Base-by-base conservation (phyloP, 2,888 invertebrate species). In the Chrysotoxum bicinctum region DNA sequence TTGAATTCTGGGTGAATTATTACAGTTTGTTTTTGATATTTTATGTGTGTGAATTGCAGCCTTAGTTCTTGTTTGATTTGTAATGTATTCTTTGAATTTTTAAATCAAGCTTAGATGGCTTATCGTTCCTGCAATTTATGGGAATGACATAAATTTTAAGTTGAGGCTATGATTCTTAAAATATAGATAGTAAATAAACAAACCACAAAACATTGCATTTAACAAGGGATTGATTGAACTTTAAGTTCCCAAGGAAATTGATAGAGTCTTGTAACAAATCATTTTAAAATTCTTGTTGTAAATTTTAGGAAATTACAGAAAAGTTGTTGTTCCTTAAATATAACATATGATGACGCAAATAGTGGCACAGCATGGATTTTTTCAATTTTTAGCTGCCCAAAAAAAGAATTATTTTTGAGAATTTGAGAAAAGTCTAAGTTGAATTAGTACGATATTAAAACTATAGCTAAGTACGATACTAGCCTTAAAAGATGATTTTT, bases 1-100 rank as follows among this genome's bases (percentile, higher is more conserved):
- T 75, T 23, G 35, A 66, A 35, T 50, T 66, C 69, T 62, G 40
- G 43, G 48, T 64, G 48, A 75, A 70, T 81, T 64, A 64, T 81
- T 35, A 35, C 54, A 69, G 68, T 68, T 66, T 52, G 37, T 7
- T 19, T 69, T 64, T 35, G 52, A 45, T 60, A 52, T 40, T 37
- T 58, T 58, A 30, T 62, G 30, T 32, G 64, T 16, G 12, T 32
- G n/a, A 60, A 32, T 45, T 64, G 12, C 62, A 62, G 19, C 14
- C 30, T 45, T 3, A 30, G 45, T 45, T 16, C 8, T 58, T n/a
- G 16, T 26, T 64, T 45, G 16, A 64, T 64, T 64, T 45, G 45
- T 30, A 45, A 64, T 64, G 16, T n/a, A 62, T 62, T 62, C 45
- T 32, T 45, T 64, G 64, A 64, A 64, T 64, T 45, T 45, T 45